These are phyloP conservation scores for Stegodyphus dumicola DNA, from an alignment of 1,140 invertebrate species.

Conservation along the genomic window DNA sequence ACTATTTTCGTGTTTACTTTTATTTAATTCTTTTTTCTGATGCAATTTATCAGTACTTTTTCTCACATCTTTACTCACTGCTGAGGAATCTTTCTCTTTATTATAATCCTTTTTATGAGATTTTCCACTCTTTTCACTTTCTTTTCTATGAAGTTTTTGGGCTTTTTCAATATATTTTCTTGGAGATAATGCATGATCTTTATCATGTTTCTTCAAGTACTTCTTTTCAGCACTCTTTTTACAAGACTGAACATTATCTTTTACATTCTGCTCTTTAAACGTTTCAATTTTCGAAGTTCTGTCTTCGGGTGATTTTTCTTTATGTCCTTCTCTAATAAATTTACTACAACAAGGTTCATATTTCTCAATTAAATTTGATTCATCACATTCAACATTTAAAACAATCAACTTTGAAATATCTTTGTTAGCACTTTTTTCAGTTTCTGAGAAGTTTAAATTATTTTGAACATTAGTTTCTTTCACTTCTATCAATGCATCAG, in stretches of 20 bases:
- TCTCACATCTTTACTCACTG: not conserved
- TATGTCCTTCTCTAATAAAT: not conserved
- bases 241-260: not conserved
- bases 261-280: not conserved
- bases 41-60: slow-evolving; percentile 3
- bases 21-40: slow-evolving; percentile 50
- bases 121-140: too few species aligned
- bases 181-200: too few species aligned
- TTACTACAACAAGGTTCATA: slow-evolving; percentile 37
- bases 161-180: too few species aligned
- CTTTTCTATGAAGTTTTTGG: too few species aligned
- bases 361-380: not conserved
- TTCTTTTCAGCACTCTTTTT: slow-evolving; percentile 47
- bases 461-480: slow-evolving; percentile 45
- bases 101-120: too few species aligned
- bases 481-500: not conserved
- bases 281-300: slow-evolving; percentile 3
- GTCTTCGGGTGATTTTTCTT: slow-evolving; percentile 4
- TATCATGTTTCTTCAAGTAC: slow-evolving; percentile 30
- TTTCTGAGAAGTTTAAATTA: slow-evolving; percentile 33
- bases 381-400: slow-evolving; percentile 48
- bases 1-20: slow-evolving; percentile 55
- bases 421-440: slow-evolving; percentile 31
- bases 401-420: slow-evolving; percentile 49
- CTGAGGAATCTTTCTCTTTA: not conserved